Evolutionary conservation across 2,888 invertebrate species (phyloP).

Genomic region (Chrysolina americana): DNA sequence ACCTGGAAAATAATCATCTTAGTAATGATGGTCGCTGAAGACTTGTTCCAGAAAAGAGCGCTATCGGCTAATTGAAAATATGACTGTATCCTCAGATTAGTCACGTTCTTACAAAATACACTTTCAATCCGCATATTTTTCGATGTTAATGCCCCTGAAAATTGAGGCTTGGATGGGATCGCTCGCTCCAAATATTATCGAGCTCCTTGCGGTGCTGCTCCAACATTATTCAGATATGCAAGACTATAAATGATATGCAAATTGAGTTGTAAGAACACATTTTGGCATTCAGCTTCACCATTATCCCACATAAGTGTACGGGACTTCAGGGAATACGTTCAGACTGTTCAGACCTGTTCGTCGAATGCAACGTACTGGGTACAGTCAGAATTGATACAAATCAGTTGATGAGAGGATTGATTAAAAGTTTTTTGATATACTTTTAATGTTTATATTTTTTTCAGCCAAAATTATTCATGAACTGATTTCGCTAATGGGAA

Average conservation of each 20-base stretch:
- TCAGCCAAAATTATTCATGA: too few relatives aligned
- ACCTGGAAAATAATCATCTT: too few relatives aligned
- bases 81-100: too few relatives aligned
- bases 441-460: too few relatives aligned
- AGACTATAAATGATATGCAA: slow-evolving; percentile 48
- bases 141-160: neutral
- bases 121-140: neutral
- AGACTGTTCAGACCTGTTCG: slow-evolving; percentile 29
- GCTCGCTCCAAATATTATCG: slow-evolving; percentile 4
- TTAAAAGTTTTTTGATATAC: too few relatives aligned
- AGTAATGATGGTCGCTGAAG: too few relatives aligned
- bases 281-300: slow-evolving; percentile 42
- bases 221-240: slow-evolving; percentile 25
- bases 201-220: neutral
- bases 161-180: neutral
- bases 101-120: too few relatives aligned
- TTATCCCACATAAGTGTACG: slow-evolving; percentile 47
- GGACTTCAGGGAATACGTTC: slow-evolving; percentile 44
- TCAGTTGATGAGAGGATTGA: too few relatives aligned
- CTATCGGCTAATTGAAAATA: too few relatives aligned
- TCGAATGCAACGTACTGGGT: neutral
- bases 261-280: slow-evolving; percentile 48
- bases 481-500: too few relatives aligned
- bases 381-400: neutral
- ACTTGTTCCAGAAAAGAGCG: too few relatives aligned